Conservation (phyloP, 2,888 invertebrate genomes). For the Pterostichus niger region DNA sequence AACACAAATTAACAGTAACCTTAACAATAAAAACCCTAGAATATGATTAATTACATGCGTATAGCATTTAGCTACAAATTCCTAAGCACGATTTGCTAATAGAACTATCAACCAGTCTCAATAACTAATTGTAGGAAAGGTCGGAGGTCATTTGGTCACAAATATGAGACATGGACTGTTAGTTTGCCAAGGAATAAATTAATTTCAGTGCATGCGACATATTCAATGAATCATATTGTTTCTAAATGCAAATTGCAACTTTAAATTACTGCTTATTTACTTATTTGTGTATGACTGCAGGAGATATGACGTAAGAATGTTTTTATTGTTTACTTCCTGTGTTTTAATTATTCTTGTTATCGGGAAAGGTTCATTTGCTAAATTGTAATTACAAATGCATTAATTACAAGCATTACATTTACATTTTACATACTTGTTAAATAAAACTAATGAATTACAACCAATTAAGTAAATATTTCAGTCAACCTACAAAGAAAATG, state of each 20-base stretch:
- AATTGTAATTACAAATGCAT: constrained; percentile 19
- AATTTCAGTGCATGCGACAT: constrained; percentile 7
- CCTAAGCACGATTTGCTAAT: constrained; percentile 45
- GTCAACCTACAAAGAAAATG: no score
- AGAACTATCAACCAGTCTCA: constrained; percentile 55
- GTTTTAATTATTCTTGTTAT: constrained; percentile 4
- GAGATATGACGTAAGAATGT: constrained; percentile 30
- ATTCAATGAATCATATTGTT: constrained; percentile 43
- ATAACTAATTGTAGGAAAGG: constrained; percentile 61
- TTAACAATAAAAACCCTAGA: constrained; percentile 48
- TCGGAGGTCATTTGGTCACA: constrained; percentile 54
- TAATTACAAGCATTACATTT: neutral
- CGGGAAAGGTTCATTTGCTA: constrained; percentile 19
- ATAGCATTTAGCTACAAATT: constrained; percentile 30
- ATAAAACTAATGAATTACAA: no score
- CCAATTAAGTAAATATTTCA: no score
- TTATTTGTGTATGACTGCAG: constrained; percentile 41
- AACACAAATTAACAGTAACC: constrained; percentile 9
- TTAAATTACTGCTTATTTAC: constrained; percentile 26
- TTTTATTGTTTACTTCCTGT: constrained; percentile 33
- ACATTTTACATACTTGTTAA: no score
- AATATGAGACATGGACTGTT: constrained; percentile 5
- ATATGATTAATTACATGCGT: constrained; percentile 35
- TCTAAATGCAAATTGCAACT: constrained; percentile 33
- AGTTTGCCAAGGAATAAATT: constrained; percentile 17